phyloP scores from a whole-genome alignment of 2,797 vertebrate genomes.

The Dendrocincla fuliginosa region DNA sequence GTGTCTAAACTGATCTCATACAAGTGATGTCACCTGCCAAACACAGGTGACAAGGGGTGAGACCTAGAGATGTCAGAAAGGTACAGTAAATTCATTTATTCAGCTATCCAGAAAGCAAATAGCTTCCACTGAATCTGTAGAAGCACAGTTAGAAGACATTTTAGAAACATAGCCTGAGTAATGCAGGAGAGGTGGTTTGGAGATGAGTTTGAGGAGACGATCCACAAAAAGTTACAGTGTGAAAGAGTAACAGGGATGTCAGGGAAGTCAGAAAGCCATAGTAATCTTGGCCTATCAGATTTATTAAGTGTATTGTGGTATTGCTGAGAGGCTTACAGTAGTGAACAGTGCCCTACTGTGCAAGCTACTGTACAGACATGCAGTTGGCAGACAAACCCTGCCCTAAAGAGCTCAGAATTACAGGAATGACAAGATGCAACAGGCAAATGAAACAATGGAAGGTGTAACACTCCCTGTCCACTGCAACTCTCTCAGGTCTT shows the following conservation, averaged over 20 bases:
- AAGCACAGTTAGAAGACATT: neutral
- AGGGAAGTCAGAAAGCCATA: neutral
- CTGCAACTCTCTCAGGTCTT: neutral
- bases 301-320: neutral
- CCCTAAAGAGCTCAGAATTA: neutral
- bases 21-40: neutral
- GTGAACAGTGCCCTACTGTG: neutral
- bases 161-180: neutral
- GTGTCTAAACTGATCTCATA: neutral
- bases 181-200: neutral
- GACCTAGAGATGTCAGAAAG: neutral
- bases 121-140: neutral
- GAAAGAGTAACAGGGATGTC: neutral
- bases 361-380: neutral
- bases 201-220: neutral
- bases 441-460: neutral
- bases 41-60: neutral
- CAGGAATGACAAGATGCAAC: neutral
- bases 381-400: neutral
- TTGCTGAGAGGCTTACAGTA: neutral
- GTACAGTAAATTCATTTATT: neutral
- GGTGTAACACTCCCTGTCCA: neutral
- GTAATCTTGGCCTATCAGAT: neutral
- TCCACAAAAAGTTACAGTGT: neutral
- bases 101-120: neutral